Evolutionary conservation across 2,888 invertebrate species (phyloP).

Genomic region (Mythimna vitellina): DNA sequence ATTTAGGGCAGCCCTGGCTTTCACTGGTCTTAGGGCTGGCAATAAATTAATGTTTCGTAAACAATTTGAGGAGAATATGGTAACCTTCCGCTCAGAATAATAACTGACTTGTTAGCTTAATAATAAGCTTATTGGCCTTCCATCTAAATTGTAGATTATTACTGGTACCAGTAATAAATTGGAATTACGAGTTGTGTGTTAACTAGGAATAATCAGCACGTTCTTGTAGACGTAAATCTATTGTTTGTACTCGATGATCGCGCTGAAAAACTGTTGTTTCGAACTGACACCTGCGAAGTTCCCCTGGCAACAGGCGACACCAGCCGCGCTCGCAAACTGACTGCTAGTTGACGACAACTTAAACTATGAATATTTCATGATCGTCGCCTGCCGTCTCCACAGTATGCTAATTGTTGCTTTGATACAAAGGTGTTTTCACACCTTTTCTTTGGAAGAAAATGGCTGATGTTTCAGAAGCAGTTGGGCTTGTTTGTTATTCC

Average conservation of each 20-base stretch:
- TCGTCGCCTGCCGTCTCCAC: constrained; percentile 6
- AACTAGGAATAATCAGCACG: neutral
- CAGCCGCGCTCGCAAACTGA: constrained; percentile 3
- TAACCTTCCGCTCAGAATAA: constrained; percentile 10
- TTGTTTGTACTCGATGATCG: neutral
- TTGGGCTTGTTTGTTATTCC: constrained; percentile 30
- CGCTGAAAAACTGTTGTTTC: neutral
- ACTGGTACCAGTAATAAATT: neutral
- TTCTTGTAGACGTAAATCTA: neutral
- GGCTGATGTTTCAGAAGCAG: constrained; percentile 22
- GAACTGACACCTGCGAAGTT: neutral
- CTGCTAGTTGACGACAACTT: constrained; percentile 30
- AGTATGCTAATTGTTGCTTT: constrained; percentile 54
- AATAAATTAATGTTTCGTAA: constrained; percentile 42
- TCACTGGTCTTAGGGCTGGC: constrained; percentile 8
- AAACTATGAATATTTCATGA: constrained; percentile 61
- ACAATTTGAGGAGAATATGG: constrained; percentile 33
- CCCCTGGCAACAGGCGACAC: neutral
- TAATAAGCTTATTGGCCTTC: constrained; percentile 21
- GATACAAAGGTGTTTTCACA: constrained; percentile 20
- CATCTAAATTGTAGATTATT: constrained; percentile 11
- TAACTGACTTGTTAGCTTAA: constrained; percentile 23
- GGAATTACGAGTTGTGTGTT: neutral
- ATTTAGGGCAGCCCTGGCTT: constrained; percentile 33
- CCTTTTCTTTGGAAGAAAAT: constrained; percentile 22